These are phyloP conservation scores for Podilymbus podiceps DNA, from an alignment of 2,113 vertebrate genomes.

Conservation along the genomic window DNA sequence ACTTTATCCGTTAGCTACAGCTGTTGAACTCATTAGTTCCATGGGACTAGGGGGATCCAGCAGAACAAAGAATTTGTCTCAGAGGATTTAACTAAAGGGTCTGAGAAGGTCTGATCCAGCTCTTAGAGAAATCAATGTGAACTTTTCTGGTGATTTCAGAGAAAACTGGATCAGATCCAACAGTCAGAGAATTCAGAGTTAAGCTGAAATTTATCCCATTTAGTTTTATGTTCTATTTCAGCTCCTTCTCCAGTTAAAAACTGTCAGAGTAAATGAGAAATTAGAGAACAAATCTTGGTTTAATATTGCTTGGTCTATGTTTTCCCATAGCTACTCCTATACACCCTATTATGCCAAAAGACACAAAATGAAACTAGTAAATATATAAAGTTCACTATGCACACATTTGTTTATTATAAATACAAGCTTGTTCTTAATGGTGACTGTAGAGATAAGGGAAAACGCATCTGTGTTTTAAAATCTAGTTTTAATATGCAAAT, in stretches of 20 bases:
- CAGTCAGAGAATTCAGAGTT: background rate
- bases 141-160: background rate
- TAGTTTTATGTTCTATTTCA: background rate
- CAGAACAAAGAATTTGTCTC: slow-evolving; percentile 1
- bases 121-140: background rate
- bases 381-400: background rate
- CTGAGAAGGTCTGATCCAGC: background rate
- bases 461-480: background rate
- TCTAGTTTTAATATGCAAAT: background rate
- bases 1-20: background rate
- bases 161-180: background rate
- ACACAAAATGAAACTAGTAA: background rate
- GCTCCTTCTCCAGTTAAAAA: background rate
- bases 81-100: background rate
- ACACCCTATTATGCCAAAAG: background rate
- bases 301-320: background rate
- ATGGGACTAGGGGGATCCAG: background rate
- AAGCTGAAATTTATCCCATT: background rate
- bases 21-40: background rate
- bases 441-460: background rate
- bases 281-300: background rate
- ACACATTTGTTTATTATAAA: background rate
- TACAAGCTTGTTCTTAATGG: background rate
- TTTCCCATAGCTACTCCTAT: background rate
- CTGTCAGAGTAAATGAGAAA: background rate